Evolutionary conservation across 2,113 vertebrate genomes (phyloP), one percentile per base, ranked within the genome.

Genomic region (Laticauda colubrina): DNA sequence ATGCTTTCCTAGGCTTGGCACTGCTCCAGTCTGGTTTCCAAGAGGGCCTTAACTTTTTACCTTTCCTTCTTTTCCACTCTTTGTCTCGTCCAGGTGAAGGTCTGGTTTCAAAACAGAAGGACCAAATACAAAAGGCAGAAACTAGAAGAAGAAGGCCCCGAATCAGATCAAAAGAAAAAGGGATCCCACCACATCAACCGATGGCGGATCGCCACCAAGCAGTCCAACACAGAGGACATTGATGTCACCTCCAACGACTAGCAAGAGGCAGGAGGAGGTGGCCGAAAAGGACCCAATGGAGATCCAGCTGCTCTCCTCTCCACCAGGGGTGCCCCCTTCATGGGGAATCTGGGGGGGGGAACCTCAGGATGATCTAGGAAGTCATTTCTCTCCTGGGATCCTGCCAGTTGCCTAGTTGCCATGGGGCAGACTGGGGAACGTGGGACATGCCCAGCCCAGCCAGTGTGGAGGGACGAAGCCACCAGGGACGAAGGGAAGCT

Each of bases 121-220:
- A 99, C 99, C 85, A 99, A 99, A 95, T 99, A 99, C 97, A 99
- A 99, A 97, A 97, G 99, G 1, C 99, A 99, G 98, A 99, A 99
- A 97, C 97, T 99, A 98, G 99, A 99, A 94, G 99, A 99, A 95
- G 99, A 99, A 91, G 99, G 99, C 0, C 98, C 99, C 0, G 99
- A 99, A 85, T 98, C 98, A 4, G 98, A 99, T 39, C 99, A 99
- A 97, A 99, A 99, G 98, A 99, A 99, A 98, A 99, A 99, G 87
- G 99, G 99, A 0, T 99, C 98, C 93, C 99, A 99, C 92, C 99
- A 99, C 97, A 99, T 99, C 97, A 99, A 99, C 98, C 98, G 99
- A 96, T 99, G 99, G 99, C 98, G 99, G 92, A 96, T 99, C 0
- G 99, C 99, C 98, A 99, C 99, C 96, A 99, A 99, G 96, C 99